Evolutionary conservation across 1,140 invertebrate genomes (phyloP), one percentile per base, ranked within the genome.

Genomic region (Samia ricini): DNA sequence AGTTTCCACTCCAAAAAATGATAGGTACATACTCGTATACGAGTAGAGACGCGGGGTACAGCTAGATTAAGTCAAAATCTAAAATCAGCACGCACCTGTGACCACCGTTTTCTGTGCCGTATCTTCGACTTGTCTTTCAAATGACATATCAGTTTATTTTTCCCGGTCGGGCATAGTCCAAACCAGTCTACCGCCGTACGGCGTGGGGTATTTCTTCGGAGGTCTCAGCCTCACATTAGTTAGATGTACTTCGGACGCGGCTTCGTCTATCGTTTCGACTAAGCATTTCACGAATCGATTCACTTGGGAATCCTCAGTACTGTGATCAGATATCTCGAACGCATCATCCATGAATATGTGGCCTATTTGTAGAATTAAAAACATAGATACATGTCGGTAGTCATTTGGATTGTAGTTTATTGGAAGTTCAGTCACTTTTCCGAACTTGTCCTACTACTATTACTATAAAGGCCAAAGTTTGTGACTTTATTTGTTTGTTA

Each of bases 331-430:
- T 54, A 98, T 93, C 91, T 99, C 98, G 83, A 99, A 99, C 1
- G 98, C 98, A 79, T 99, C 99, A 90, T 99, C 99, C 89, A 99
- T 98, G 90, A 99, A 99, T 66, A 99, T 98, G 79, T 99, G 98
- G 50, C 98, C 98, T 99, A 85, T 19, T 93, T 92, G 72, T 72
- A 55, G 23, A 50, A 59, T 23, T 12, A 15, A n/a, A n/a, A n/a
- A 42, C 33, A 12, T 42, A 3, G 15, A 42, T 42, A 33, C 21
- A 12, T 57, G 6, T 26, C 4, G 33, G 7, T 15, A 15, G 1
- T 10, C 4, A 29, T 29, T 29, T 5, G 6, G 26, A 8, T 5
- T 29, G 8, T 26, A 26, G 8, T 4, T 26, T n/a, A n/a, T n/a
- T 26, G 26, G 26, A 26, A 26, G 8, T 26, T 26, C n/a, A n/a